phyloP scores from a whole-genome alignment of 2,113 vertebrate genomes.

The Pungitius pungitius region DNA sequence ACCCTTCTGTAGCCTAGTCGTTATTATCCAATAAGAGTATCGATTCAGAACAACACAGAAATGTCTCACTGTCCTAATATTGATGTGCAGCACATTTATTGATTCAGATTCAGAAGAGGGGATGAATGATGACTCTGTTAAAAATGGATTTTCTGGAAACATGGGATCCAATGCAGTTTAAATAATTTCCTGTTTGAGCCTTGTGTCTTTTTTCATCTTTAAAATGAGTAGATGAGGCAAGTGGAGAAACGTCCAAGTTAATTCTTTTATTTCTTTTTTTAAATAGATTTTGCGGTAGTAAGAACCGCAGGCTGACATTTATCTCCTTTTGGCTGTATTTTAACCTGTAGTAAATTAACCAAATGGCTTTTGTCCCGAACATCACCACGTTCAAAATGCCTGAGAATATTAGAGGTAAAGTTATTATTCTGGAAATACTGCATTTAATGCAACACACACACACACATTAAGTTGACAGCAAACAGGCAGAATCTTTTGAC shows the following conservation, averaged over 20 bases:
- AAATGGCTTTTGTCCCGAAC: neutral
- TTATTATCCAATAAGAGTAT: slow-evolving; percentile 25
- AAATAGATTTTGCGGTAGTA: neutral
- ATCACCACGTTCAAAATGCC: neutral
- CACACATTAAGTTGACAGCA: slow-evolving; percentile 13
- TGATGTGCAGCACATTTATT: slow-evolving; percentile 7
- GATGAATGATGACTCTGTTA: slow-evolving; percentile 23
- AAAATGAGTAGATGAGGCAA: neutral
- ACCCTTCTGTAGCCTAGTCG: neutral
- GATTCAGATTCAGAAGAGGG: slow-evolving; percentile 11
- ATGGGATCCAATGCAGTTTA: slow-evolving; percentile 75
- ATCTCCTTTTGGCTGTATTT: slow-evolving; percentile 1
- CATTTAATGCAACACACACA: neutral
- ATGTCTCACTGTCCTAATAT: slow-evolving; percentile 39
- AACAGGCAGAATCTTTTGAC: slow-evolving; percentile 5
- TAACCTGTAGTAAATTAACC: neutral
- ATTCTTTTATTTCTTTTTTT: neutral
- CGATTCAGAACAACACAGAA: slow-evolving; percentile 31
- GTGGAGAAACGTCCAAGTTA: neutral
- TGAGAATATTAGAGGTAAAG: neutral
- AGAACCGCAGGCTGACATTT: neutral
- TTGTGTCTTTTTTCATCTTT: neutral
- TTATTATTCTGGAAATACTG: neutral
- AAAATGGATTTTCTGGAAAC: slow-evolving; percentile 45
- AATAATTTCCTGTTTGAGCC: neutral